Percentiles rank a stretch among this genome's conserved stretches.
Evolutionary conservation across 1,140 invertebrate genomes (phyloP).

Genomic region (Anagrus nilaparvatae): DNA sequence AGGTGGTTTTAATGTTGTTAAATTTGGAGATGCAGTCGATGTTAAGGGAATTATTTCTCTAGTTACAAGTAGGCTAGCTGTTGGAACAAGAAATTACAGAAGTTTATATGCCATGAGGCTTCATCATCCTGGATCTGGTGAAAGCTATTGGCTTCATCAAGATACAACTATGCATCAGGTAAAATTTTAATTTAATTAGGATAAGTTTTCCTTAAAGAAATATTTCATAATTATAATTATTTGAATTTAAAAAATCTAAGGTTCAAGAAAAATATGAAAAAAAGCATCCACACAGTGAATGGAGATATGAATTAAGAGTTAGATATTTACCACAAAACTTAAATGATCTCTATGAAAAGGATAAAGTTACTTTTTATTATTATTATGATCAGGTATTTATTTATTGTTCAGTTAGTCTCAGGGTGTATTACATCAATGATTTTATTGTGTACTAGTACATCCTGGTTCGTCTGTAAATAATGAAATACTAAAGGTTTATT

Average conservation of each 20-base stretch:
- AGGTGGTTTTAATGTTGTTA: constrained; percentile 80
- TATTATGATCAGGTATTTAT: constrained; percentile 87
- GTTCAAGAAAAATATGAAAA: constrained; percentile 65
- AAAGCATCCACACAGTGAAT: constrained; percentile 60
- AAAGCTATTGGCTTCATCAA: constrained; percentile 78
- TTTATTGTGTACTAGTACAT: constrained; percentile 1
- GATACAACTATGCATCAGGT: constrained; percentile 76
- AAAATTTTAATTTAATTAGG: too few relatives aligned
- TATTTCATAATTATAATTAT: too few relatives aligned
- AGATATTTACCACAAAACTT: constrained; percentile 86
- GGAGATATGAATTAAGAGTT: constrained; percentile 87
- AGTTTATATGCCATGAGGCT: constrained; percentile 76
- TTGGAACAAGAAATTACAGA: constrained; percentile 66
- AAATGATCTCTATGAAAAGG: constrained; percentile 77
- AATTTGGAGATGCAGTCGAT: constrained; percentile 77
- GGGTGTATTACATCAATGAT: too few relatives aligned
- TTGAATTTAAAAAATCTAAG: too few relatives aligned
- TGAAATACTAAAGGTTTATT: too few relatives aligned
- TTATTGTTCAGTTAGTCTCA: too few relatives aligned
- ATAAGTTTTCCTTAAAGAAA: too few relatives aligned
- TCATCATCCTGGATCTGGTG: constrained; percentile 62
- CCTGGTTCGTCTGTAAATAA: not conserved
- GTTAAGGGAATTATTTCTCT: constrained; percentile 68
- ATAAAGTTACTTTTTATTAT: constrained; percentile 88
- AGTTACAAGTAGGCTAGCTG: constrained; percentile 62